A percentile compares a stretch with the other conserved stretches of the same genome.
Conservation (phyloP, 2,113 vertebrate species). For the Motacilla tschutschensis region DNA sequence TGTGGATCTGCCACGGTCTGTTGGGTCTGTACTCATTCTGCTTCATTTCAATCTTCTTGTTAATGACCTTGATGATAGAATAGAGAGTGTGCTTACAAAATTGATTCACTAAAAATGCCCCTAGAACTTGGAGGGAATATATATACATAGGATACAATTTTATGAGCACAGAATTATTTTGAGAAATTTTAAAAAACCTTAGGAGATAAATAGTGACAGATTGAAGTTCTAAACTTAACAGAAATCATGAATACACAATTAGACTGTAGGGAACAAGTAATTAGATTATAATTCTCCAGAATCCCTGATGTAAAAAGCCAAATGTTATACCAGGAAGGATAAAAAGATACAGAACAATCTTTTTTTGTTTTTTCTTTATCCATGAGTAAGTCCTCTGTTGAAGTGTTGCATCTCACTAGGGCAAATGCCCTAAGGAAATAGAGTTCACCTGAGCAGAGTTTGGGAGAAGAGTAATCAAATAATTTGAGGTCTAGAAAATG, state of each 20-base stretch:
- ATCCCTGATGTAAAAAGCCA: not conserved
- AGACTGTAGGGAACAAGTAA: not conserved
- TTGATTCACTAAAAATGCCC: not conserved
- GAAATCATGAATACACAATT: not conserved
- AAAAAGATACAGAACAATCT: not conserved
- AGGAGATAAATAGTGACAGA: not conserved
- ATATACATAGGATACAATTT: not conserved
- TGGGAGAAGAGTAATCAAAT: not conserved
- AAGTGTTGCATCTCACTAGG: not conserved
- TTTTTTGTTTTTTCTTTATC: not conserved
- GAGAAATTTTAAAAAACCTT: not conserved
- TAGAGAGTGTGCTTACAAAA: not conserved
- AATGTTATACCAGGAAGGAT: not conserved
- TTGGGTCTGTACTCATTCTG: conserved; percentile 31
- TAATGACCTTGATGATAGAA: conserved; percentile 47
- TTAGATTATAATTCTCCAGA: not conserved
- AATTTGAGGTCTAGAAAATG: not conserved
- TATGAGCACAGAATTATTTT: not conserved
- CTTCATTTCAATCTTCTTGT: conserved; percentile 9
- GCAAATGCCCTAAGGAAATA: not conserved
- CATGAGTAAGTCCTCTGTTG: not conserved
- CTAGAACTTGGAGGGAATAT: not conserved
- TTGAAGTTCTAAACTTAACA: not conserved
- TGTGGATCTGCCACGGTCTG: conserved; percentile 18
- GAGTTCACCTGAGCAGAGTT: not conserved